These are phyloP conservation scores for Phataginus tricuspis DNA, from an alignment of 2,797 vertebrate species.

Conservation along the genomic window DNA sequence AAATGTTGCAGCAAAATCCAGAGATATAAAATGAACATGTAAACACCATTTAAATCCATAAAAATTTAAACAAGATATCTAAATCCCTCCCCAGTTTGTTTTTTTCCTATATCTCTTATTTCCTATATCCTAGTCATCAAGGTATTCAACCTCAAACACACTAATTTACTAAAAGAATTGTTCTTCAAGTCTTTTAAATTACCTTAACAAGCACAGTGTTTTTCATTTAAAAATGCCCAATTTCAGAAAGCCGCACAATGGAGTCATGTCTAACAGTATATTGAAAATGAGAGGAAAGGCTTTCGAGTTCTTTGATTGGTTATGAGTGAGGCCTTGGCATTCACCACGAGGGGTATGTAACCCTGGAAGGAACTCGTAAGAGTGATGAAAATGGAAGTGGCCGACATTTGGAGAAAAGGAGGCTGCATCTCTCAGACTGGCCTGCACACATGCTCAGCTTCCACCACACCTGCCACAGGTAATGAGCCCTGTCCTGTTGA, in stretches of 20 bases:
- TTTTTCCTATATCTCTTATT: not conserved
- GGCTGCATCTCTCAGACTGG: slow-evolving; percentile 53
- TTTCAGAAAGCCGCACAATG: not conserved
- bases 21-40: not conserved
- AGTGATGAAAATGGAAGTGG: slow-evolving; percentile 54
- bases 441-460: slow-evolving; percentile 51
- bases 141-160: not conserved
- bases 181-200: slow-evolving; percentile 21
- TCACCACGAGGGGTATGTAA: not conserved
- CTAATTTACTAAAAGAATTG: not conserved
- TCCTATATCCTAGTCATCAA: not conserved
- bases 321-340: not conserved
- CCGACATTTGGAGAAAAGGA: slow-evolving; percentile 18
- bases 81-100: not conserved
- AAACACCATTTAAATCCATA: not conserved
- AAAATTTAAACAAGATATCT: not conserved
- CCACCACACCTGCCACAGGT: slow-evolving; percentile 50
- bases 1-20: not conserved
- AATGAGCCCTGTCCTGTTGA: slow-evolving; percentile 54
- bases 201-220: not conserved
- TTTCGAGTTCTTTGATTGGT: not conserved
- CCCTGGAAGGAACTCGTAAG: not conserved
- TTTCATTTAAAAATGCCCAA: not conserved
- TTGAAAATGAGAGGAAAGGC: not conserved
- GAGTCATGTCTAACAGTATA: not conserved